Evolutionary conservation across 1,140 invertebrate genomes (phyloP).

Genomic region (Plectus sambesii): DNA sequence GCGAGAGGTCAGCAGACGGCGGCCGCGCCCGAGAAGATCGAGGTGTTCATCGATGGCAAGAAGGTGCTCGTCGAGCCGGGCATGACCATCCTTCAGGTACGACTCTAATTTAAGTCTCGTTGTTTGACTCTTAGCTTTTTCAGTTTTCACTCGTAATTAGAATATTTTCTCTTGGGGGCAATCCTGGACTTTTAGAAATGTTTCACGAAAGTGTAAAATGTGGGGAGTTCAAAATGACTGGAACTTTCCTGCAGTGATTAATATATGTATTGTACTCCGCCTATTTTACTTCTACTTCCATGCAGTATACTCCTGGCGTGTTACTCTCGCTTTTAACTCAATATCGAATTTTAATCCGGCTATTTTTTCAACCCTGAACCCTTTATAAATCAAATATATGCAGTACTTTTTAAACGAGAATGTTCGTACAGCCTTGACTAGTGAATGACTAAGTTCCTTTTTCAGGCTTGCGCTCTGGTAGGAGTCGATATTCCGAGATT

Average conservation of each 20-base stretch:
- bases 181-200: not conserved
- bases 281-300: slow-evolving; percentile 1
- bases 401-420: not conserved
- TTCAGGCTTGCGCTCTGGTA: slow-evolving; percentile 77
- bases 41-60: slow-evolving; percentile 96
- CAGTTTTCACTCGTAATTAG: slow-evolving; percentile 7
- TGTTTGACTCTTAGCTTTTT: not conserved
- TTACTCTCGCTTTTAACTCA: not conserved
- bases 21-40: slow-evolving; percentile 53
- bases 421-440: not conserved
- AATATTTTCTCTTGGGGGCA: slow-evolving; percentile 7
- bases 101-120: not conserved
- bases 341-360: not conserved
- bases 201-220: too few species aligned
- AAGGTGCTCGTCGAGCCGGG: slow-evolving; percentile 83
- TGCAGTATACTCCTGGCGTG: not conserved
- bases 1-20: not conserved
- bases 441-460: too few species aligned
- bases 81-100: slow-evolving; percentile 88
- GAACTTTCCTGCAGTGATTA: too few species aligned
- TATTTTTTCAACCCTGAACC: not conserved
- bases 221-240: too few species aligned
- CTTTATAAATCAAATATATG: not conserved
- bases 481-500: slow-evolving; percentile 97
- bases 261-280: slow-evolving; percentile 12